Conservation (phyloP, 2,888 invertebrate species). For the Chrysolina oricalcia region DNA sequence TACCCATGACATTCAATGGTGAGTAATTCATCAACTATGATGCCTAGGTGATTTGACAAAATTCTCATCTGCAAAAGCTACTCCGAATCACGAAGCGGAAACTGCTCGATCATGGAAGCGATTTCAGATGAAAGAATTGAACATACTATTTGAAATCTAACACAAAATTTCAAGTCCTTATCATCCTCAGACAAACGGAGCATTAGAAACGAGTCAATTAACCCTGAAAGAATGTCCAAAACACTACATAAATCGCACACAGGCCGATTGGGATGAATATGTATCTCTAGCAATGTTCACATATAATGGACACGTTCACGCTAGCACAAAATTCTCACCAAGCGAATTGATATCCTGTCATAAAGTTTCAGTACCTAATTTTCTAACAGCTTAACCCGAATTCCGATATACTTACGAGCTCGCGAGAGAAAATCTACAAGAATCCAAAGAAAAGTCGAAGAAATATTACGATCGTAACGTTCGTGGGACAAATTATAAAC, state of each 20-base stretch:
- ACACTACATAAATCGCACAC: conserved; percentile 59
- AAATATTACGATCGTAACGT: neutral
- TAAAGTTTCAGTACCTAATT: no score
- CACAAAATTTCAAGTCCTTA: no score
- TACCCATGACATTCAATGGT: no score
- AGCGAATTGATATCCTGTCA: no score
- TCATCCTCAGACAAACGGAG: no score
- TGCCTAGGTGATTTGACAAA: no score
- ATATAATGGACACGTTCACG: no score
- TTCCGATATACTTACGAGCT: conserved; percentile 28
- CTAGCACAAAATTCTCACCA: no score
- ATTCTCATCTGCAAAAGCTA: no score
- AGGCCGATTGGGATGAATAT: conserved; percentile 63
- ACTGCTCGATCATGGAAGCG: conserved; percentile 67
- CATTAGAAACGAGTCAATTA: conserved; percentile 31
- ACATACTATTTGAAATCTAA: conserved; percentile 62
- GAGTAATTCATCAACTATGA: no score
- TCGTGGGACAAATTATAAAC: neutral
- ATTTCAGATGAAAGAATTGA: conserved; percentile 64
- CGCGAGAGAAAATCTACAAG: neutral
- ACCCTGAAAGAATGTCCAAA: conserved; percentile 33
- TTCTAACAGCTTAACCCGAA: conserved; percentile 49
- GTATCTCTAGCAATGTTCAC: conserved; percentile 60
- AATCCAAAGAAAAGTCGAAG: neutral
- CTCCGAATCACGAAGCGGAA: conserved; percentile 61